Percentiles rank a stretch among this genome's conserved stretches.
Evolutionary conservation across 64 coral and sea anemone genomes (phyloP).

Genomic region (Montipora cactus): DNA sequence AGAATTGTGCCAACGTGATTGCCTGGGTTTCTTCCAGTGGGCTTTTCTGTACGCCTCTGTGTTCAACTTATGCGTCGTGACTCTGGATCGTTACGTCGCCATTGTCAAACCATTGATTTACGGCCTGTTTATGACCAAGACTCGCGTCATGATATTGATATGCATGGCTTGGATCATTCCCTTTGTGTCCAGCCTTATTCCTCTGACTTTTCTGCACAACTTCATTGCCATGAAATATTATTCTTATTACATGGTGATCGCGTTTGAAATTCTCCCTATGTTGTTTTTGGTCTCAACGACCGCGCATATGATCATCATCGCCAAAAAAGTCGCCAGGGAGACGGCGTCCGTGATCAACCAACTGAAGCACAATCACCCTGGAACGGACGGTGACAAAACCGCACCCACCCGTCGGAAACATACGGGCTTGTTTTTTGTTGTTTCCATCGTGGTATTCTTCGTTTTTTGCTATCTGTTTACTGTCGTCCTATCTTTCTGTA

Average conservation of each 20-base stretch:
- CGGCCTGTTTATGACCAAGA: neutral
- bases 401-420: neutral
- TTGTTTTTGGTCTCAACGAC: neutral
- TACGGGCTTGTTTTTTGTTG: neutral
- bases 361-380: neutral
- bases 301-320: conserved; percentile 11
- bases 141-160: neutral
- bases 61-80: neutral
- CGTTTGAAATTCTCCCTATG: conserved; percentile 3
- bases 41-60: conserved; percentile 15
- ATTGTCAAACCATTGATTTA: conserved; percentile 6
- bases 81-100: conserved; percentile 14
- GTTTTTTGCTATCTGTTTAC: neutral
- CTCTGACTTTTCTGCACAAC: neutral
- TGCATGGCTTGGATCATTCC: conserved; percentile 12
- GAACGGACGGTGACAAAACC: neutral
- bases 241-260: neutral
- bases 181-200: neutral
- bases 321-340: conserved; percentile 10
- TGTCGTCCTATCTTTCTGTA: neutral
- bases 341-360: neutral
- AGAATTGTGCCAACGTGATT: neutral
- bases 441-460: neutral
- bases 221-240: neutral
- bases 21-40: neutral